Evolutionary conservation across 1,140 invertebrate genomes (phyloP).

Genomic region (Lamellibrachia luymesi): DNA sequence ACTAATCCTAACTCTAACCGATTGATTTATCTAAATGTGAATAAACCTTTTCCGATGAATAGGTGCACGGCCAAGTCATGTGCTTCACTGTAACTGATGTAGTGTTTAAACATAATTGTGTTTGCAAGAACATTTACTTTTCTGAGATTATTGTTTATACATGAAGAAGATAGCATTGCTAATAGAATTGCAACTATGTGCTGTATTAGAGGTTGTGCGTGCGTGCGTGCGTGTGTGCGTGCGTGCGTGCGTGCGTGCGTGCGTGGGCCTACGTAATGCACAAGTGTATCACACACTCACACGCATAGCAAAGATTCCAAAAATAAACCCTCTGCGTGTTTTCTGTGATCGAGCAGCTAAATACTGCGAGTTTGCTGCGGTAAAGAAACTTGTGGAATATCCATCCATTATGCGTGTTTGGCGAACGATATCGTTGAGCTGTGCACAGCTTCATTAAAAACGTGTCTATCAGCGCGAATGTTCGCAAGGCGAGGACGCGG

Average conservation of each 20-base stretch:
- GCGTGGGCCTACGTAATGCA: not conserved
- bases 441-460: conserved; percentile 1
- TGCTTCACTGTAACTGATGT: too few species aligned
- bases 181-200: too few species aligned
- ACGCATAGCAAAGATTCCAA: not conserved
- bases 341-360: not conserved
- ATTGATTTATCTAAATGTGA: too few species aligned
- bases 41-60: too few species aligned
- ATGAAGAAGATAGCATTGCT: too few species aligned
- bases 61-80: too few species aligned
- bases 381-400: not conserved
- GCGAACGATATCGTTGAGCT: not conserved
- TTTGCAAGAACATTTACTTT: too few species aligned
- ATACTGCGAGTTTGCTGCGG: not conserved
- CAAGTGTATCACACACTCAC: not conserved
- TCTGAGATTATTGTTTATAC: too few species aligned
- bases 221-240: not conserved
- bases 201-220: not conserved
- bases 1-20: too few species aligned
- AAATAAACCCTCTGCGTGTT: not conserved
- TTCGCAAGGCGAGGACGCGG: not conserved
- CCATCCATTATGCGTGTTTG: not conserved
- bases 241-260: not conserved
- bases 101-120: too few species aligned
- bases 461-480: not conserved